phyloP scores from a whole-genome alignment of 23 tunicate species.

The Trididemnum clinides region DNA sequence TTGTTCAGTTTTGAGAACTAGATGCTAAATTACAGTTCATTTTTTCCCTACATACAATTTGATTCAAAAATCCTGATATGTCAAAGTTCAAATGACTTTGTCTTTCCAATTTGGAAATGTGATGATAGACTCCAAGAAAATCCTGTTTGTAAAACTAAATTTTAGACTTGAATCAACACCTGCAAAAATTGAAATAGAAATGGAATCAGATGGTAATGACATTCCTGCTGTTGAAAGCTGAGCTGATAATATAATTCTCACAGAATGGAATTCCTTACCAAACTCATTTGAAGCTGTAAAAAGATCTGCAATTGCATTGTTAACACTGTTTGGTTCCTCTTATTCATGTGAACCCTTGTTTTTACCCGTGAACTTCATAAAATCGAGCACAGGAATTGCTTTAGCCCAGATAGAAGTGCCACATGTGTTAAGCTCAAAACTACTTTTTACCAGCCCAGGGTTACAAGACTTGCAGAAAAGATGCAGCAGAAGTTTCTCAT shows the following conservation, averaged over 20 bases:
- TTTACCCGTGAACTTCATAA: slow-evolving; percentile 33
- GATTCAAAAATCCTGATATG: slow-evolving; percentile 2
- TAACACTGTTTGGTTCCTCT: slow-evolving; percentile 36
- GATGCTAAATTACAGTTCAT: slow-evolving; percentile 22
- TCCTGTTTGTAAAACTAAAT: slow-evolving; percentile 26
- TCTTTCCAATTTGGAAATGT: slow-evolving; percentile 37
- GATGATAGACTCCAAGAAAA: slow-evolving; percentile 47
- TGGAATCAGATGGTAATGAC: not conserved
- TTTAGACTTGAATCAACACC: not conserved
- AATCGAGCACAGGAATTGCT: too few relatives aligned
- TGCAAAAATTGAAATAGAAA: slow-evolving; percentile 13
- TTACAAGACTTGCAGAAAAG: slow-evolving; percentile 23
- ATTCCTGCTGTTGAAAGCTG: not conserved
- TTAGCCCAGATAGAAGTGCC: slow-evolving; percentile 20
- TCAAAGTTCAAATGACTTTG: slow-evolving; percentile 15
- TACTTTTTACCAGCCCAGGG: not conserved
- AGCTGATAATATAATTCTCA: slow-evolving; percentile 27
- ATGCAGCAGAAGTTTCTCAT: slow-evolving; percentile 35
- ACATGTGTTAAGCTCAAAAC: slow-evolving; percentile 28
- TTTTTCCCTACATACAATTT: slow-evolving; percentile 17
- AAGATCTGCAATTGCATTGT: slow-evolving; percentile 45
- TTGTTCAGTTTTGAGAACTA: slow-evolving; percentile 8
- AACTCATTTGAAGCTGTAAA: slow-evolving; percentile 50
- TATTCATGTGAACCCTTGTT: slow-evolving; percentile 44
- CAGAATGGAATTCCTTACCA: slow-evolving; percentile 40